phyloP scores from a whole-genome alignment of 2,888 invertebrate genomes.

The Philereme vetulata region DNA sequence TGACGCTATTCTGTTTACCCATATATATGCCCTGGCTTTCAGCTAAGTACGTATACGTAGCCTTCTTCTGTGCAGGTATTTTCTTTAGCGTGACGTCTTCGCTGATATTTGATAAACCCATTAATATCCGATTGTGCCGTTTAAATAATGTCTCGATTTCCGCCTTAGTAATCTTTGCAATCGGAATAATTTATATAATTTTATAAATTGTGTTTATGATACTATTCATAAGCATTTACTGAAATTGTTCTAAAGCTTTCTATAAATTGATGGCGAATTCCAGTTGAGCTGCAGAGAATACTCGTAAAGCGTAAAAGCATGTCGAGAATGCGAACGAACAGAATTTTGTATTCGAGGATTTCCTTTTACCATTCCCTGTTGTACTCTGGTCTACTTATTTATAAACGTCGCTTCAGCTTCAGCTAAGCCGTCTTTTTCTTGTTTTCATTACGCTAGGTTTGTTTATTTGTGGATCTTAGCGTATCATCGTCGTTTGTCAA shows the following conservation, averaged over 20 bases:
- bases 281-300: constrained; percentile 5
- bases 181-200: constrained; percentile 16
- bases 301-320: constrained; percentile 16
- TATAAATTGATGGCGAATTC: constrained; percentile 21
- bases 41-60: background rate
- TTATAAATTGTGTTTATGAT: constrained; percentile 24
- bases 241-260: constrained; percentile 19
- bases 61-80: background rate
- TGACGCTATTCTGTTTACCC: background rate
- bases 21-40: background rate
- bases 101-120: background rate
- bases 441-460: too few species aligned
- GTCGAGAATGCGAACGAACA: constrained; percentile 20
- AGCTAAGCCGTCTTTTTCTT: too few species aligned
- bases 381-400: constrained; percentile 30
- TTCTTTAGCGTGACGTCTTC: background rate
- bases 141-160: background rate
- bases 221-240: constrained; percentile 16
- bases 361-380: constrained; percentile 44
- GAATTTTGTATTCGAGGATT: constrained; percentile 33
- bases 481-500: too few species aligned
- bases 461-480: too few species aligned
- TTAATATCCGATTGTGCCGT: background rate
- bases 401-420: too few species aligned
- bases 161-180: constrained; percentile 8